phyloP scores from a whole-genome alignment of 2,888 invertebrate genomes.

The Atrina japonica region DNA sequence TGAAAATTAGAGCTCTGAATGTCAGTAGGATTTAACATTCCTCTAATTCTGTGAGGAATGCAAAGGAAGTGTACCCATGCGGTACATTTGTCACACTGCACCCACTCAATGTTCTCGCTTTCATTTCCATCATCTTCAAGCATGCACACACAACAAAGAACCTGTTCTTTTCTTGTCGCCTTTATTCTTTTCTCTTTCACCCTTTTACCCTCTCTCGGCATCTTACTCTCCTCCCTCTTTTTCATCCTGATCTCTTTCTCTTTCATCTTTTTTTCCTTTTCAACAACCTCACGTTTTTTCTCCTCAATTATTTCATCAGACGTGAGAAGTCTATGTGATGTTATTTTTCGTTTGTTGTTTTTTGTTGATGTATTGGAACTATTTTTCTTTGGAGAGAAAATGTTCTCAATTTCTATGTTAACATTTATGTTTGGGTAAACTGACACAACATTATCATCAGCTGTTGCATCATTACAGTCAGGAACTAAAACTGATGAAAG shows the following conservation, averaged over 20 bases:
- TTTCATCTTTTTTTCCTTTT: constrained; percentile 23
- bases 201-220: neutral
- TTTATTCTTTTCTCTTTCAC: neutral
- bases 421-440: neutral
- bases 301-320: constrained; percentile 23
- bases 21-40: neutral
- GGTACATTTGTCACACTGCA: constrained; percentile 13
- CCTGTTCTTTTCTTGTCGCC: neutral
- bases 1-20: too few relatives aligned
- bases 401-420: too few relatives aligned
- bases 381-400: constrained; percentile 5
- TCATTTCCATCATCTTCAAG: neutral
- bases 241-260: constrained; percentile 19
- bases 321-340: constrained; percentile 31
- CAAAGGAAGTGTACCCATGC: constrained; percentile 12
- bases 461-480: neutral
- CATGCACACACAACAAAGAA: neutral
- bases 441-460: neutral
- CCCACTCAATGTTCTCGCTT: neutral
- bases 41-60: constrained; percentile 3
- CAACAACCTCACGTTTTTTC: constrained; percentile 3
- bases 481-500: neutral
- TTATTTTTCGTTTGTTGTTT: constrained; percentile 17
- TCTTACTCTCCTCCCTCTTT: constrained; percentile 13
- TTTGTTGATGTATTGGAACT: neutral